phyloP scores from a whole-genome alignment of 2,113 vertebrate genomes.

The Dasyornis broadbenti region DNA sequence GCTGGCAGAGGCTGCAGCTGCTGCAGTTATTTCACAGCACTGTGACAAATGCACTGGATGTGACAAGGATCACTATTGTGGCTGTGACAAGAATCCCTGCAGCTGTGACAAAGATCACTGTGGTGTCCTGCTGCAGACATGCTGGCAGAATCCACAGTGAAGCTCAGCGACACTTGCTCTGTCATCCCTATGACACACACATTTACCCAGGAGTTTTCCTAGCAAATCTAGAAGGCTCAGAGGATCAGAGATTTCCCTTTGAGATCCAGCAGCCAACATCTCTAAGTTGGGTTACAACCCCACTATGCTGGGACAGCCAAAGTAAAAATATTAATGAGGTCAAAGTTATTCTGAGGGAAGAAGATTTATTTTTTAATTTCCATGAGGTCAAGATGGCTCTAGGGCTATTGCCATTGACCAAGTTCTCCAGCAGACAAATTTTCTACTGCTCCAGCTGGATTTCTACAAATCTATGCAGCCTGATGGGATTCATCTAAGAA shows the following conservation, averaged over 20 bases:
- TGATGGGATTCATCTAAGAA: not conserved
- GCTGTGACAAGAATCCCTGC: not conserved
- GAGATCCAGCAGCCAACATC: not conserved
- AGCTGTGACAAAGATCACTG: not conserved
- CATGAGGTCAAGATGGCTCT: not conserved
- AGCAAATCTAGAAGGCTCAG: not conserved
- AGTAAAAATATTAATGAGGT: not conserved
- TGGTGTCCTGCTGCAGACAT: not conserved
- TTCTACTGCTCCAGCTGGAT: not conserved
- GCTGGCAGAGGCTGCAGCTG: not conserved
- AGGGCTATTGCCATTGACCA: not conserved
- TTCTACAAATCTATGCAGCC: not conserved
- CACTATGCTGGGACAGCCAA: not conserved
- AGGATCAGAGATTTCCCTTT: not conserved
- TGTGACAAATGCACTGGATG: not conserved
- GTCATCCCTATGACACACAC: not conserved
- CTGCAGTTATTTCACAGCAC: fast-evolving
- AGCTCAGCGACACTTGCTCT: not conserved
- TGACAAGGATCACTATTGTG: not conserved
- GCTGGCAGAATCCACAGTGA: not conserved
- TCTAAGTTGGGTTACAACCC: not conserved
- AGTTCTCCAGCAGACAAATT: not conserved
- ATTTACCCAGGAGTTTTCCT: not conserved
- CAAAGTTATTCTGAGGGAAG: not conserved
- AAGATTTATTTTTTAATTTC: not conserved